These are phyloP conservation scores for Trachythela sp. DNA, from an alignment of 64 coral and sea anemone genomes.

Conservation along the genomic window DNA sequence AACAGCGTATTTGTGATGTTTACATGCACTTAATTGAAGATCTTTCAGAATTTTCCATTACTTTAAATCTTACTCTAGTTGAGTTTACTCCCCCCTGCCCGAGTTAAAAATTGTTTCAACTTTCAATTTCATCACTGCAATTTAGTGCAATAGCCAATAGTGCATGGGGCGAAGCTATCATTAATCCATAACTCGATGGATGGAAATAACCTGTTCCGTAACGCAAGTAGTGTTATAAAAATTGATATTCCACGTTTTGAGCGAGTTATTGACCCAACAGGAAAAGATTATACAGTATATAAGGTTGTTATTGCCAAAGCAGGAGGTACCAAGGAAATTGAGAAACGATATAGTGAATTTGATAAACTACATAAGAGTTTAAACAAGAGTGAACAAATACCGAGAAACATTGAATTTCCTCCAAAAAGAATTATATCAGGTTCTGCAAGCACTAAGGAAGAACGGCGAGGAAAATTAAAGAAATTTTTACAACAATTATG, in stretches of 20 bases:
- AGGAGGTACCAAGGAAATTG: slow-evolving; percentile 51
- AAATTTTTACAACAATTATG: slow-evolving; percentile 55
- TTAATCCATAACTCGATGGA: too few relatives aligned
- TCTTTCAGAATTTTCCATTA: too few relatives aligned
- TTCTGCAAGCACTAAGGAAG: slow-evolving; percentile 24
- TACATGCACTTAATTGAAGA: too few relatives aligned
- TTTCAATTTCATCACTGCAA: too few relatives aligned
- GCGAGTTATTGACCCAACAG: slow-evolving; percentile 63
- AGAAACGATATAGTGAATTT: slow-evolving; percentile 70
- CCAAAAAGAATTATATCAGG: slow-evolving; percentile 49
- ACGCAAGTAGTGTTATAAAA: slow-evolving; percentile 41
- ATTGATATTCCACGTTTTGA: slow-evolving; percentile 72
- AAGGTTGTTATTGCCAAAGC: slow-evolving; percentile 74
- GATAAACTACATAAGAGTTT: slow-evolving; percentile 74
- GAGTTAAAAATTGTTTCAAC: too few relatives aligned
- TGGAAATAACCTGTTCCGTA: not conserved
- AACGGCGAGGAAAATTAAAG: slow-evolving; percentile 68
- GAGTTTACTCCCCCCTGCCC: too few relatives aligned
- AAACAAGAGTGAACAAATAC: slow-evolving; percentile 46
- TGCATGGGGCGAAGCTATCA: too few relatives aligned
- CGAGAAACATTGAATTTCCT: slow-evolving; percentile 52
- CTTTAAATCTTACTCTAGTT: too few relatives aligned
- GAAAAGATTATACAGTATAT: slow-evolving; percentile 66
- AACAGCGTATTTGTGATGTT: too few relatives aligned
- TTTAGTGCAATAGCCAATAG: too few relatives aligned